Conservation (phyloP, 2,888 invertebrate genomes). For the Stegana nigrithorax region DNA sequence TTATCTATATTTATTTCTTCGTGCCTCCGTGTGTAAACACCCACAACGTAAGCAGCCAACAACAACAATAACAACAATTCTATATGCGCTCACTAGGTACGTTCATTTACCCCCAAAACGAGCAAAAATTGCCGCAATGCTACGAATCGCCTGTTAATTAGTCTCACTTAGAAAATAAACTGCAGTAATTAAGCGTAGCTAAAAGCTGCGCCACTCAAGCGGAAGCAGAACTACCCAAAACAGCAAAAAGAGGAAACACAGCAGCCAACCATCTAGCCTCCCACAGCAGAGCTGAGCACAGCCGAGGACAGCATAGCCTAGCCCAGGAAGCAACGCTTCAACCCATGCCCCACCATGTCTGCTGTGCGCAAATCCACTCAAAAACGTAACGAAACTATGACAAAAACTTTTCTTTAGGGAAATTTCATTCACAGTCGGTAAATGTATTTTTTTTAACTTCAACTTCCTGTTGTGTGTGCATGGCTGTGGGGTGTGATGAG, state of each 20-base stretch:
- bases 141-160: constrained; percentile 66
- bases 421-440: constrained; percentile 6
- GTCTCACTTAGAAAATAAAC: constrained; percentile 69
- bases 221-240: constrained; percentile 14
- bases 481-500: neutral
- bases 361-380: neutral
- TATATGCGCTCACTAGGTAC: too few relatives aligned
- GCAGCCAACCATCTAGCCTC: neutral
- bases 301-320: neutral
- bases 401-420: constrained; percentile 30
- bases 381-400: constrained; percentile 23
- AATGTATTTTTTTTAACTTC: constrained; percentile 13
- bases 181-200: constrained; percentile 66
- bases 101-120: neutral
- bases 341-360: neutral
- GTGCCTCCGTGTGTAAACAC: too few relatives aligned
- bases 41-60: too few relatives aligned
- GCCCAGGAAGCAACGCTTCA: neutral
- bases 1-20: too few relatives aligned
- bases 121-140: constrained; percentile 48
- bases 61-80: too few relatives aligned
- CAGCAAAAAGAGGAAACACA: neutral
- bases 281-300: neutral
- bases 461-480: neutral
- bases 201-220: constrained; percentile 69